A percentile compares a stretch with the other conserved stretches of the same genome.
Evolutionary conservation across 2,113 vertebrate genomes (phyloP).

Genomic region (Balaeniceps rex): DNA sequence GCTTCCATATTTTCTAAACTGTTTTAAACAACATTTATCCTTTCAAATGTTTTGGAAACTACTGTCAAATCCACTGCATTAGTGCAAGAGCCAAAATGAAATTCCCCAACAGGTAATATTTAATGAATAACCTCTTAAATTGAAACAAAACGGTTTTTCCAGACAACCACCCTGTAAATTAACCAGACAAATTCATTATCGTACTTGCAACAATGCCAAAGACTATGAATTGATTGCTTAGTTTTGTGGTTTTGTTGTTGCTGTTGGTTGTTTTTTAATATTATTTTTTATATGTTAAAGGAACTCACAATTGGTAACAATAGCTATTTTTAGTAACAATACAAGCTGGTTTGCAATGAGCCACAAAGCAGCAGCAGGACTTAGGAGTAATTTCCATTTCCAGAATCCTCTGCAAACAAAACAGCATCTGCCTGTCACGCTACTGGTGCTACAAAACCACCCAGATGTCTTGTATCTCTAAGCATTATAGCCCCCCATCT

Average conservation of each 20-base stretch:
- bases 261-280: not conserved
- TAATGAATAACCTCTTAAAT: not conserved
- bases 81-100: not conserved
- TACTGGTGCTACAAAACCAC: not conserved
- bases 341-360: not conserved
- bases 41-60: not conserved
- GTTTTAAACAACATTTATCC: not conserved
- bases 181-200: not conserved
- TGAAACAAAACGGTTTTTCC: not conserved
- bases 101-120: not conserved
- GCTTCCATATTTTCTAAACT: not conserved
- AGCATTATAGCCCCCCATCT: not conserved
- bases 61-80: not conserved
- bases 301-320: not conserved
- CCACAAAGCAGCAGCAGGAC: not conserved
- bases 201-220: not conserved
- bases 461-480: not conserved
- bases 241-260: not conserved
- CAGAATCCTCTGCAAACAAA: not conserved
- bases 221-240: not conserved
- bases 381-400: not conserved
- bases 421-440: not conserved
- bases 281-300: not conserved
- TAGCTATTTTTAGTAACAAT: not conserved
- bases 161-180: not conserved